Evolutionary conservation across 1,140 invertebrate species (phyloP), one percentile per base, ranked within the genome.

Genomic region (Micrasema longulum): DNA sequence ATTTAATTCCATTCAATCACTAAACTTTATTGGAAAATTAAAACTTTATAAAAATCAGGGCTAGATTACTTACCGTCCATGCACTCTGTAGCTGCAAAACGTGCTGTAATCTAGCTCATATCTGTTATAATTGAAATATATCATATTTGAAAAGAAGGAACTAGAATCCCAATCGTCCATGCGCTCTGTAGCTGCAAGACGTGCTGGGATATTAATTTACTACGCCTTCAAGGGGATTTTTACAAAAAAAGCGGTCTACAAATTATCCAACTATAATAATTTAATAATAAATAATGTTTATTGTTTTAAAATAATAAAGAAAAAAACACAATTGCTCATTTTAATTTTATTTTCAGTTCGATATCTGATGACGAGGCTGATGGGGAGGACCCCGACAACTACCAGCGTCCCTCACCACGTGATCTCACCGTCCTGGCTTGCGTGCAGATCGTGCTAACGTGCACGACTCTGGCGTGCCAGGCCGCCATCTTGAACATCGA

Each of bases 381-480:
- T 22, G 66, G 45, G 1, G 57, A 48, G 20, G 72, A 73, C 2
- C 35, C 23, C 10, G 55, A 36, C 11, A 60, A 70, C 14, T 38
- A 57, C 11, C 55, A 50, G n/a, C 45, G 50, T 16, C 60, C 67
- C 36, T 74, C 73, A n/a, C 7, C 73, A 11, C 48, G 68, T 7
- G 73, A 74, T 23, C 35, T 74, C 62, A 67, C 63, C 31, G 62
- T 74, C 16, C 52, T 74, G 23, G 73, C 73, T 2, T 63, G 36
- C 23, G 68, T 74, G n/a, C 73, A 74, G 55, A 67, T 74, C 43
- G 63, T 62, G 11, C 47, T 74, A 2, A 74, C 73, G 6, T 31
- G 63, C 26, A 50, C 73, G 11, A 74, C 73, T 2, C 53, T 74
- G 14, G 63, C 52, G n/a, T 74, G 73, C 65, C 57, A 60, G 11